Percentiles rank a stretch among this genome's conserved stretches.
These are phyloP conservation scores for Cataglyphis hispanica DNA, from an alignment of 1,140 invertebrate species.

Conservation along the genomic window DNA sequence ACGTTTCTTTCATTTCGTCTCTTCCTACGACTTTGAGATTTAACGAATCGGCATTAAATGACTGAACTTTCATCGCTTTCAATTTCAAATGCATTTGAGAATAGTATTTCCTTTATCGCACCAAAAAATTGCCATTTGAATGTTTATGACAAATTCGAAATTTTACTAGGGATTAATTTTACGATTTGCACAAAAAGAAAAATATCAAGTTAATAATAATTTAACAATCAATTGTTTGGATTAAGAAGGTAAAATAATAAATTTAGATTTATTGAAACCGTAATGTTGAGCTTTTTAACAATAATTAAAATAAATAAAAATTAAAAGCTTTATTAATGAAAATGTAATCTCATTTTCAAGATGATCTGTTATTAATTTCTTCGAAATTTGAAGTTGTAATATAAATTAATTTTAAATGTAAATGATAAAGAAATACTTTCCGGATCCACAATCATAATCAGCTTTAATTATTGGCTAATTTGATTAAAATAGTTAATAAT, in stretches of 20 bases:
- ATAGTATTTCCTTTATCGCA: neutral
- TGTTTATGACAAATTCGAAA: neutral
- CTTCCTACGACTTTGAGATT: conserved; percentile 22
- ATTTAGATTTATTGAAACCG: neutral
- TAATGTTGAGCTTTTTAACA: neutral
- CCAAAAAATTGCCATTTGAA: neutral
- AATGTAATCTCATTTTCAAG: neutral
- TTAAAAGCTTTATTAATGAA: conserved; percentile 12
- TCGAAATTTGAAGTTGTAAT: neutral
- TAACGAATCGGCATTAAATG: conserved; percentile 34
- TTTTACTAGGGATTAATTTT: neutral
- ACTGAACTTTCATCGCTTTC: conserved; percentile 38
- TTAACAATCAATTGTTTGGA: neutral
- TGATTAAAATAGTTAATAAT: too few relatives aligned
- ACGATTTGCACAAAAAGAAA: too few relatives aligned
- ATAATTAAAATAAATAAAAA: conserved; percentile 3
- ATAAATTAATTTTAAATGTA: too few relatives aligned
- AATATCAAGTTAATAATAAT: neutral
- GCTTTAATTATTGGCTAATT: too few relatives aligned
- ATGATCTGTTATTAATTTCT: neutral
- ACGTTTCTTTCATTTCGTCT: conserved; percentile 22
- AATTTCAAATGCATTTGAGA: conserved; percentile 28
- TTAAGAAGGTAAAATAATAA: neutral
- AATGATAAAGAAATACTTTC: too few relatives aligned
- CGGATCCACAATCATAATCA: too few relatives aligned